These are phyloP conservation scores for Sinella curviseta DNA, from an alignment of 1,140 invertebrate genomes.

Conservation along the genomic window DNA sequence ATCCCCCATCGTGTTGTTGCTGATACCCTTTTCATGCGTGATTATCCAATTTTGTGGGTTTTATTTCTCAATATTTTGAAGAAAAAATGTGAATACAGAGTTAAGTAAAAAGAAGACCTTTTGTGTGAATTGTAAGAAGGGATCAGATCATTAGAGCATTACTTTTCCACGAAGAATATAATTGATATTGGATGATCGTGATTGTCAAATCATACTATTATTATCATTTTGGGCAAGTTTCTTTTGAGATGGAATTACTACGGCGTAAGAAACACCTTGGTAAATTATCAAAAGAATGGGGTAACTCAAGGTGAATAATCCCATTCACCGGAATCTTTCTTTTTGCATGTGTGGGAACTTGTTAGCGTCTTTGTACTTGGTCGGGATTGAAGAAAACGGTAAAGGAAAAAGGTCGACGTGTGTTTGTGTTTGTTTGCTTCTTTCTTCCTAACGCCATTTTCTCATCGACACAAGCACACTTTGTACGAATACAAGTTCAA, in stretches of 20 bases:
- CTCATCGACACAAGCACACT: not conserved
- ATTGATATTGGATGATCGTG: not conserved
- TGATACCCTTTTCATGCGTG: constrained; percentile 2
- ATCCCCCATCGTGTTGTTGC: not conserved
- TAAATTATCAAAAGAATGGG: constrained; percentile 26
- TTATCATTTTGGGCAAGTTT: not conserved
- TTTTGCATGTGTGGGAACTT: constrained; percentile 20
- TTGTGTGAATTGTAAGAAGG: too few relatives aligned
- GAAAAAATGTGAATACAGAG: not conserved
- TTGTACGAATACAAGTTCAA: not conserved
- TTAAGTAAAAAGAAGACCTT: too few relatives aligned
- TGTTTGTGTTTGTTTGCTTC: not conserved
- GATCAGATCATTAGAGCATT: too few relatives aligned
- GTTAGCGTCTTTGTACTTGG: not conserved
- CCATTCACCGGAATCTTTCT: not conserved
- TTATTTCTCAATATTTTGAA: not conserved
- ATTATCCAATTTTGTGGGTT: constrained; percentile 18
- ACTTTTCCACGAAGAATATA: not conserved
- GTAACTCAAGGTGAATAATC: constrained; percentile 26
- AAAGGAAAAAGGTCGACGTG: not conserved
- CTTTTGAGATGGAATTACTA: not conserved
- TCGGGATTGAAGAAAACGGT: not conserved
- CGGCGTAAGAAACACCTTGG: constrained; percentile 1
- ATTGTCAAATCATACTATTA: not conserved
- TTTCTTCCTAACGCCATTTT: not conserved